phyloP scores from a whole-genome alignment of 2,888 invertebrate species.

The Agriopis leucophaearia region DNA sequence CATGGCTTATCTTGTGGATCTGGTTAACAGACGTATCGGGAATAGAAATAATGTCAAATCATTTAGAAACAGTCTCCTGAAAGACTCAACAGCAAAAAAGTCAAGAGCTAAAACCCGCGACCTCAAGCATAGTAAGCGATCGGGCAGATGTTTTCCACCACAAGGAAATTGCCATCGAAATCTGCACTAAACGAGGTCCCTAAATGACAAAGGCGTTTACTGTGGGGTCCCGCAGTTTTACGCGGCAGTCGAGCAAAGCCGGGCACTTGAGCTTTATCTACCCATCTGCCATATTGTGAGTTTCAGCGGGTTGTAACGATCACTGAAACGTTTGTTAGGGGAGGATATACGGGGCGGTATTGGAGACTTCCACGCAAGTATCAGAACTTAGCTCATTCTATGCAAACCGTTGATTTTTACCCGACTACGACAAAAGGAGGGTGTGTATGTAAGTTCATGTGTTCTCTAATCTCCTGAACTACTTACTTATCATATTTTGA shows the following conservation, averaged over 20 bases:
- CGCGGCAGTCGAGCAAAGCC: conserved; percentile 66
- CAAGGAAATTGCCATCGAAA: conserved; percentile 20
- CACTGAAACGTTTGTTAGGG: conserved; percentile 54
- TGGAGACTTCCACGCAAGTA: conserved; percentile 36
- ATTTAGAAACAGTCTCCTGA: no score
- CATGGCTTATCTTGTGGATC: no score
- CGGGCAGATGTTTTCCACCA: conserved; percentile 12
- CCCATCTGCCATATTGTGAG: conserved; percentile 82
- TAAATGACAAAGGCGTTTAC: conserved; percentile 47
- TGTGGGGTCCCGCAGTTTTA: conserved; percentile 57
- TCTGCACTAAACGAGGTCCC: conserved; percentile 28
- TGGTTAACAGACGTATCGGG: no score
- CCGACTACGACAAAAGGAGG: no score
- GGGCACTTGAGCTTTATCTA: conserved; percentile 77
- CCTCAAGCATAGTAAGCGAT: conserved; percentile 8
- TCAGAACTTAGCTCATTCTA: no score
- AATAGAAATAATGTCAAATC: no score
- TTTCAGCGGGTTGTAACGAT: conserved; percentile 77
- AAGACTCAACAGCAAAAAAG: no score
- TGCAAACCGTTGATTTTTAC: no score
- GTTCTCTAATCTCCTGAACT: no score
- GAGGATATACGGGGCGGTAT: conserved; percentile 56
- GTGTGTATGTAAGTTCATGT: no score
- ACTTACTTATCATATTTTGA: no score
- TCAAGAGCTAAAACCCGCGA: not conserved